Evolutionary conservation across 2,797 vertebrate species (phyloP).

Genomic region (Corythornis leucogaster): DNA sequence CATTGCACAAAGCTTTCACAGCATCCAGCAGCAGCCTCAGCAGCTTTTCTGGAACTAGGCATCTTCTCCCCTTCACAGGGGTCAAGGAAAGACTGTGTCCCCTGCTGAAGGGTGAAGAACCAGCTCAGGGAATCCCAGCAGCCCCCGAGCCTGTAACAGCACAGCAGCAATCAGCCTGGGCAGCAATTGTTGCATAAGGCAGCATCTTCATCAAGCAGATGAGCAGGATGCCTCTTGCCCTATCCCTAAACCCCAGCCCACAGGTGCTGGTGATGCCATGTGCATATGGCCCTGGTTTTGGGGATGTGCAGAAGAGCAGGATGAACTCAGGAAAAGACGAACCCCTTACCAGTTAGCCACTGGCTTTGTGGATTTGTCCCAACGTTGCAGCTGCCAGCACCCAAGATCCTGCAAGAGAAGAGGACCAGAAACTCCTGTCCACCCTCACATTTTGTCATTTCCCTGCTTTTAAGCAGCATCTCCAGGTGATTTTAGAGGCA

Average conservation of each 20-base stretch:
- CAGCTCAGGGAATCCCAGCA: neutral
- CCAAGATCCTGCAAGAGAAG: neutral
- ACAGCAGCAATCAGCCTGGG: rapidly evolving
- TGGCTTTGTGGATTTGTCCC: neutral
- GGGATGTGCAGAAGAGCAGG: neutral
- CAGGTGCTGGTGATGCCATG: neutral
- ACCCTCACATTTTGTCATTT: neutral
- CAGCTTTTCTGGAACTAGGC: neutral
- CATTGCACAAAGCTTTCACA: rapidly evolving
- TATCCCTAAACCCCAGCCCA: neutral
- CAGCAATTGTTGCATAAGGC: neutral
- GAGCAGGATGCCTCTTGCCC: neutral
- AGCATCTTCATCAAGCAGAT: neutral
- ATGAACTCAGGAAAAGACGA: neutral
- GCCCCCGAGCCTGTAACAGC: neutral
- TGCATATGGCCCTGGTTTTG: neutral
- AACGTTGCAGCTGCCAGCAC: rapidly evolving
- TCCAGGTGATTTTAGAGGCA: neutral
- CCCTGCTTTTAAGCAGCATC: rapidly evolving
- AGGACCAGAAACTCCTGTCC: neutral
- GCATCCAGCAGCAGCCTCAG: neutral
- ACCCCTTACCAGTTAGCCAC: neutral
- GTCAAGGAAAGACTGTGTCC: neutral
- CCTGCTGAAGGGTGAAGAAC: neutral
- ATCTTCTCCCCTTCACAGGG: neutral